Evolutionary conservation across 2,113 vertebrate species (phyloP).

Genomic region (Trinectes maculatus): DNA sequence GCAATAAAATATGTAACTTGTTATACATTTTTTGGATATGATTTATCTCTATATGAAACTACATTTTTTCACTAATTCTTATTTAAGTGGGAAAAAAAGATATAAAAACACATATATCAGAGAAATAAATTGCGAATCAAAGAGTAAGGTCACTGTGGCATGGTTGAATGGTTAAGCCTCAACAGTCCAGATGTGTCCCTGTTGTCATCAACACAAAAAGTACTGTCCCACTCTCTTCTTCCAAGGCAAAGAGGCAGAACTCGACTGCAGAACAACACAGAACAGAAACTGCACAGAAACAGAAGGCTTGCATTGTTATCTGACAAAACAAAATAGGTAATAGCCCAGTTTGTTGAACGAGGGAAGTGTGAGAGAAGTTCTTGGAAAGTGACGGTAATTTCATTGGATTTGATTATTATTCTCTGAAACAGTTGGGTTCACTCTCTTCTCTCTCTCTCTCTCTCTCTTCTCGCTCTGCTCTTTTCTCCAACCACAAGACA

Average conservation of each 20-base stretch:
- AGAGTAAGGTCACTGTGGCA: slow-evolving; percentile 7
- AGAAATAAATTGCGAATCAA: slow-evolving; percentile 20
- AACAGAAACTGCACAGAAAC: slow-evolving; percentile 2
- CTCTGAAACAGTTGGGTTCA: slow-evolving; percentile 46
- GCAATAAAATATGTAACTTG: too few relatives aligned
- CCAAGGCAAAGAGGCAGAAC: not conserved
- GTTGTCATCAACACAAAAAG: slow-evolving; percentile 4
- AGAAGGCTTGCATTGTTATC: slow-evolving; percentile 26
- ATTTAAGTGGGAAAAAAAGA: slow-evolving; percentile 1
- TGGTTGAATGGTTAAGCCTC: not conserved
- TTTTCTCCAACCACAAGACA: slow-evolving; percentile 24
- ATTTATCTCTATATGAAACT: too few relatives aligned
- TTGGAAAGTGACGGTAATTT: slow-evolving; percentile 42
- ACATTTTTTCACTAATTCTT: too few relatives aligned
- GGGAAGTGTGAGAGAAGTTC: slow-evolving; percentile 41
- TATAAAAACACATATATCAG: not conserved
- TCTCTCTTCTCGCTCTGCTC: slow-evolving; percentile 19
- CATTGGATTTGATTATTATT: slow-evolving; percentile 51
- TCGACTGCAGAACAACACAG: not conserved
- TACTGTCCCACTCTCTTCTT: not conserved
- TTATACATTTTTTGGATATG: too few relatives aligned
- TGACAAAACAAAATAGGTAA: slow-evolving; percentile 29
- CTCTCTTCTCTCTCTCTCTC: slow-evolving; percentile 38
- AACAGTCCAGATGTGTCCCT: slow-evolving; percentile 15
- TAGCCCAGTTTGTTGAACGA: slow-evolving; percentile 28